phyloP scores from a whole-genome alignment of 2,113 vertebrate species.

The Ia io region DNA sequence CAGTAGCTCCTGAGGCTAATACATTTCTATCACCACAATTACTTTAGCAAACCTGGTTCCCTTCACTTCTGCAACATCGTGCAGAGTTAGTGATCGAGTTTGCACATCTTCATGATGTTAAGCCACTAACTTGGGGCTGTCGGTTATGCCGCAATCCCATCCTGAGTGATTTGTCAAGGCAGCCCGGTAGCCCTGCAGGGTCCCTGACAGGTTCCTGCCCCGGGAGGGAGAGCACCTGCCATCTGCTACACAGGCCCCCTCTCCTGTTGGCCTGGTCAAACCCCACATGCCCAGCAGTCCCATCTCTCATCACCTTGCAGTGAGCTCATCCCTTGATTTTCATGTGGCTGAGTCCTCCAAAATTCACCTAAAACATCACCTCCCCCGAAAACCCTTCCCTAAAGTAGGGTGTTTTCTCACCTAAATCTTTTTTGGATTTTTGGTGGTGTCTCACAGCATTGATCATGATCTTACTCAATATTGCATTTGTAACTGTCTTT shows the following conservation, averaged over 20 bases:
- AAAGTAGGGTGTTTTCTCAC: background rate
- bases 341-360: background rate
- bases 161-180: background rate
- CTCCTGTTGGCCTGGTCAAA: background rate
- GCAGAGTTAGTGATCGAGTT: too few species aligned
- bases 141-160: background rate
- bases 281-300: background rate
- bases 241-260: background rate
- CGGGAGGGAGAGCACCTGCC: background rate
- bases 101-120: background rate
- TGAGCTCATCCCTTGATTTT: background rate
- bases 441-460: background rate
- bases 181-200: background rate
- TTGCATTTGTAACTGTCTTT: background rate
- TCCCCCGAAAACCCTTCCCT: background rate
- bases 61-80: too few species aligned
- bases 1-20: too few species aligned
- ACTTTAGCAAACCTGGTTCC: too few species aligned
- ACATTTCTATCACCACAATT: too few species aligned
- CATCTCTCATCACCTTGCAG: background rate
- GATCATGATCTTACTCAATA: background rate
- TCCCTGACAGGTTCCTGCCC: background rate
- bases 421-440: background rate
- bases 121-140: background rate
- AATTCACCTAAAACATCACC: background rate